Evolutionary conservation across 2,113 vertebrate species (phyloP).

Genomic region (Corythornis vintsioides): DNA sequence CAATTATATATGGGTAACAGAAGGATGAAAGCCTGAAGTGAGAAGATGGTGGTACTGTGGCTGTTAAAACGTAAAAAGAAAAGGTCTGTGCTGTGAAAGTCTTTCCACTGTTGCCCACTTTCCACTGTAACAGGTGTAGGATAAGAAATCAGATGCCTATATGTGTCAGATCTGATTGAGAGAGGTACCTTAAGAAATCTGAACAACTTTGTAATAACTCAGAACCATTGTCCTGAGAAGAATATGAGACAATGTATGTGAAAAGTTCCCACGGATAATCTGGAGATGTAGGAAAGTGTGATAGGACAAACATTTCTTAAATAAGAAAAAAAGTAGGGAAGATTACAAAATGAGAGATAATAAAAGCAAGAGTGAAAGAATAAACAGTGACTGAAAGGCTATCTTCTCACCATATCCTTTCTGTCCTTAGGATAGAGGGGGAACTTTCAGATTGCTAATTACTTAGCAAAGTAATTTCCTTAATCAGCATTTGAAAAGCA

Average conservation of each 20-base stretch:
- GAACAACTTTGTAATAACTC: not conserved
- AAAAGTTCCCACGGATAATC: not conserved
- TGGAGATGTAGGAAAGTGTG: not conserved
- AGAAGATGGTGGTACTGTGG: not conserved
- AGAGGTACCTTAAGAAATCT: not conserved
- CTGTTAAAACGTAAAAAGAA: not conserved
- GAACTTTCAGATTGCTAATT: not conserved
- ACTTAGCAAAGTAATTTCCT: not conserved
- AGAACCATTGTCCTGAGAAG: not conserved
- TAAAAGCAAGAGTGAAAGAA: not conserved
- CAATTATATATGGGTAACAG: not conserved
- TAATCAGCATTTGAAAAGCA: not conserved
- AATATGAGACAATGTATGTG: not conserved
- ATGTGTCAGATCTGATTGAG: not conserved
- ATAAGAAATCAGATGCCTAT: not conserved
- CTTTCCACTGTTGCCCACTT: not conserved
- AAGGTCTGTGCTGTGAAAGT: not conserved
- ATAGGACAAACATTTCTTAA: not conserved
- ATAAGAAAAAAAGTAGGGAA: not conserved
- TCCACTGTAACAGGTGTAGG: not conserved
- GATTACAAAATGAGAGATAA: not conserved
- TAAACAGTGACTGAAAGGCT: not conserved
- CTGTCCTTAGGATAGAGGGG: not conserved
- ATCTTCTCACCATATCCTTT: not conserved
- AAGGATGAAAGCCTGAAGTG: not conserved